Base-by-base conservation (phyloP, 2,797 vertebrate species). In the Acrossocheilus wenchowensis region DNA sequence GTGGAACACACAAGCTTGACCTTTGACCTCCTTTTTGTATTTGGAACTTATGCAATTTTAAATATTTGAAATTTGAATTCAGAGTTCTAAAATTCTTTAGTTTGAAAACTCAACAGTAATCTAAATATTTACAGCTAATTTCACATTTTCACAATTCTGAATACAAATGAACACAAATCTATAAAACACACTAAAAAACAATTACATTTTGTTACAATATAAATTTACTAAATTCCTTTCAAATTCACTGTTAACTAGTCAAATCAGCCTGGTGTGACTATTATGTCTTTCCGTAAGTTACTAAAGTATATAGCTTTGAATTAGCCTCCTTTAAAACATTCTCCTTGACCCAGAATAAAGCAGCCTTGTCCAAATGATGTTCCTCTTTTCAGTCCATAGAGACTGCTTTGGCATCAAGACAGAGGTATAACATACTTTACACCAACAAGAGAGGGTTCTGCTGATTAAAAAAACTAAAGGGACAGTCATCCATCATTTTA, bases 301-400 rank as follows among this genome's bases (percentile, higher is more conserved):
- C 90, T 90, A 90, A 62, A 83, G 7, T 34, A 30, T 91, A 90
- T 79, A 90, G 89, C 91, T 94, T 92, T 90, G 91, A 90, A 93
- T 89, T 91, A 92, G 75, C 90, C 91, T 91, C 87, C 90, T 93
- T 93, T 92, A 88, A 90, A 82, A 92, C 89, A 64, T 89, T 95
- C 93, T 95, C 94, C 94, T 95, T 95, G 94, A 95, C 95, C 95
- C 91, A 95, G 92, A 95, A 95, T 93, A 89, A 75, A 88, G 85
- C 66, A 50, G 73, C 84, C 81, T 64, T 83, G 85, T 82, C 90
- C 87, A 89, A 87, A 54, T 86, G 82, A 81, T 87, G 81, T 73
- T 91, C 91, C 93, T 89, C 82, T 92, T 91, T 91, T 90, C 88
- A 81, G 78, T 91, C 91, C 77, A 34, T 78, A 66, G 91, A 91